Evolutionary conservation across 2,113 vertebrate genomes (phyloP).

Genomic region (Vireo altiloquus): DNA sequence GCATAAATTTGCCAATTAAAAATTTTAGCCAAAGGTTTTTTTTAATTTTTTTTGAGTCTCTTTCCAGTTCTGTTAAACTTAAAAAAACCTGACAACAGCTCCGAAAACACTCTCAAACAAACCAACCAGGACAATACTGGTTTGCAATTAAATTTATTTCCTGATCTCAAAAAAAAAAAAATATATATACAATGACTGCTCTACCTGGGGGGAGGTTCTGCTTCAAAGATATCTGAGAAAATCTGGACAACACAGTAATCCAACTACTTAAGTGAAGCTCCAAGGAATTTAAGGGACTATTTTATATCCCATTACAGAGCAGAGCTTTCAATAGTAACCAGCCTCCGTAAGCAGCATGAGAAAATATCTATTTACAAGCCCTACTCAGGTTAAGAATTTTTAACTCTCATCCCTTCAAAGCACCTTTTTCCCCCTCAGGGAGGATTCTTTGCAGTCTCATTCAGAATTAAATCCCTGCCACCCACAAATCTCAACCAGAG

Average conservation of each 20-base stretch:
- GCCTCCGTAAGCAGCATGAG: background rate
- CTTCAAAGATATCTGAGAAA: background rate
- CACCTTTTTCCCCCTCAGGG: background rate
- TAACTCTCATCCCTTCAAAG: background rate
- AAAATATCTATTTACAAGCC: background rate
- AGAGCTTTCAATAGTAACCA: background rate
- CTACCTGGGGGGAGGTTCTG: background rate
- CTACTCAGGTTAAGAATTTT: background rate
- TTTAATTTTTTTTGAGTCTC: too few relatives aligned
- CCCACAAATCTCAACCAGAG: background rate
- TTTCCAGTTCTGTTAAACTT: background rate
- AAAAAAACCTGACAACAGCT: background rate
- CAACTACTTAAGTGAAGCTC: background rate
- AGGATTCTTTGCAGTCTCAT: background rate
- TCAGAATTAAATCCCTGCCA: background rate
- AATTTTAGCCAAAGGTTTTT: too few relatives aligned
- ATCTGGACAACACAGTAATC: background rate
- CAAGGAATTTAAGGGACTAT: background rate
- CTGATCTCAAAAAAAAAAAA: background rate
- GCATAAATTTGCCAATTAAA: too few relatives aligned
- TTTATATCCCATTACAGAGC: background rate
- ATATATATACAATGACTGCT: background rate
- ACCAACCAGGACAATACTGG: background rate
- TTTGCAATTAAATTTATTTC: background rate
- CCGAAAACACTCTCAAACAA: background rate